Conservation (phyloP, 92 coral and sea anemone species). For the Zoanthus solanderi region DNA sequence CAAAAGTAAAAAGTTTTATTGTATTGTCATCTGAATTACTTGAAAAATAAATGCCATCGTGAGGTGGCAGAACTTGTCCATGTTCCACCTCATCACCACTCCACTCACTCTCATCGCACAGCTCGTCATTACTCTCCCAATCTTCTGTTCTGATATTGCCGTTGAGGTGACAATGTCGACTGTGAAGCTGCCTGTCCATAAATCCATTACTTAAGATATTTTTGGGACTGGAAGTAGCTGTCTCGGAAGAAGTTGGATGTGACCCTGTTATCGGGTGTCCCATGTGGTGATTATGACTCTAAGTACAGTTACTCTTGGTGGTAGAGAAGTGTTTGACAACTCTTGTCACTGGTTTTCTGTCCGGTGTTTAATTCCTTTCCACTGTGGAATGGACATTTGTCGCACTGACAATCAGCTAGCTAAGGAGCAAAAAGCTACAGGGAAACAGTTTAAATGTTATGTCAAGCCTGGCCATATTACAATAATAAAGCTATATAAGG, state of each 20-base stretch:
- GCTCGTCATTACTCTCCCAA: constrained; percentile 71
- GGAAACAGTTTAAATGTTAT: not conserved
- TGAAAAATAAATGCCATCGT: constrained; percentile 44
- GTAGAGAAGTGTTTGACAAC: constrained; percentile 59
- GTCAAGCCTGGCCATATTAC: not conserved
- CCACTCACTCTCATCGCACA: constrained; percentile 57
- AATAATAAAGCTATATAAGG: too few relatives aligned
- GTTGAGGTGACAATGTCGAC: constrained; percentile 52
- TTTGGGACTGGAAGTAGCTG: constrained; percentile 39
- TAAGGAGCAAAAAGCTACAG: constrained; percentile 7
- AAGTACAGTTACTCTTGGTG: constrained; percentile 58
- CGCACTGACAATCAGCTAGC: constrained; percentile 61
- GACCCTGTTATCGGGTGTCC: constrained; percentile 10
- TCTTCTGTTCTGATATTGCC: constrained; percentile 56
- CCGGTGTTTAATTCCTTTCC: constrained; percentile 67
- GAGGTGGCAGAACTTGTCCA: constrained; percentile 51
- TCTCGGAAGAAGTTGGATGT: constrained; percentile 31
- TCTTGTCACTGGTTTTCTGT: constrained; percentile 62
- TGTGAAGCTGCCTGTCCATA: constrained; percentile 51
- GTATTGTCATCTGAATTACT: not conserved
- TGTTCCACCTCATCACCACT: constrained; percentile 58
- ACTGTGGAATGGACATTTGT: constrained; percentile 66
- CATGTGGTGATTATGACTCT: constrained; percentile 53
- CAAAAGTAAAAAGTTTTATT: not conserved
- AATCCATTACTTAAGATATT: constrained; percentile 63